A percentile compares a stretch with the other conserved stretches of the same genome.
Conservation (phyloP, 2,797 vertebrate species). For the Ambastaia sidthimunki region DNA sequence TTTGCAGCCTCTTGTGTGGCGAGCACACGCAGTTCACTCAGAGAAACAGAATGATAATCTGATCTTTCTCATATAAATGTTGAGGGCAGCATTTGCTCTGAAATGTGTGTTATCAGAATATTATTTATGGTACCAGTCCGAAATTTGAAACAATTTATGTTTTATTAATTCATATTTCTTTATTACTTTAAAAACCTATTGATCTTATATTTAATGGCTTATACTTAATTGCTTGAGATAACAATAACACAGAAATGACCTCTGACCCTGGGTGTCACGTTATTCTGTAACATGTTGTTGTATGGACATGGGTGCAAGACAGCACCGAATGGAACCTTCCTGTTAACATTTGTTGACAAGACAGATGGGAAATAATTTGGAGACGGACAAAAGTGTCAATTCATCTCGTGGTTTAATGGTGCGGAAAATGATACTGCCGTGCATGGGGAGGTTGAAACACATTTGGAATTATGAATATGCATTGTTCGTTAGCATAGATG, state of each 20-base stretch:
- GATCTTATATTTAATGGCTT: too few relatives aligned
- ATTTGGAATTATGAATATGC: constrained; percentile 74
- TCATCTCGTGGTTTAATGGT: constrained; percentile 78
- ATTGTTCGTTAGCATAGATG: constrained; percentile 61
- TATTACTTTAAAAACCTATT: too few relatives aligned
- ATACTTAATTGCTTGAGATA: too few relatives aligned
- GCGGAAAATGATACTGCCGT: constrained; percentile 74
- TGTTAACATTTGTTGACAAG: constrained; percentile 59
- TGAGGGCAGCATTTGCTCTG: neutral
- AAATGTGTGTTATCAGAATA: too few relatives aligned
- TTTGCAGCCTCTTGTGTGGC: constrained; percentile 36
- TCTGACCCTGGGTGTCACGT: constrained; percentile 14
- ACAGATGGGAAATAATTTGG: constrained; percentile 77
- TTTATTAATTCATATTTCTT: too few relatives aligned
- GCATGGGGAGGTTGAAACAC: constrained; percentile 70
- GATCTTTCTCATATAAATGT: constrained; percentile 1
- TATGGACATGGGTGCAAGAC: neutral
- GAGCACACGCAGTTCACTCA: constrained; percentile 2
- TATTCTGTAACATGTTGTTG: constrained; percentile 11
- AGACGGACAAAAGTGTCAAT: constrained; percentile 73
- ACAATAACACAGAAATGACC: constrained; percentile 19
- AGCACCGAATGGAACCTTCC: constrained; percentile 44
- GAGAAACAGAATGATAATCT: constrained; percentile 38
- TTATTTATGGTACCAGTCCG: too few relatives aligned
- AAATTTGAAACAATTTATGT: too few relatives aligned